A percentile compares a stretch with the other conserved stretches of the same genome.
Evolutionary conservation across 2,888 invertebrate genomes (phyloP).

Genomic region (Xestia c-nigrum): DNA sequence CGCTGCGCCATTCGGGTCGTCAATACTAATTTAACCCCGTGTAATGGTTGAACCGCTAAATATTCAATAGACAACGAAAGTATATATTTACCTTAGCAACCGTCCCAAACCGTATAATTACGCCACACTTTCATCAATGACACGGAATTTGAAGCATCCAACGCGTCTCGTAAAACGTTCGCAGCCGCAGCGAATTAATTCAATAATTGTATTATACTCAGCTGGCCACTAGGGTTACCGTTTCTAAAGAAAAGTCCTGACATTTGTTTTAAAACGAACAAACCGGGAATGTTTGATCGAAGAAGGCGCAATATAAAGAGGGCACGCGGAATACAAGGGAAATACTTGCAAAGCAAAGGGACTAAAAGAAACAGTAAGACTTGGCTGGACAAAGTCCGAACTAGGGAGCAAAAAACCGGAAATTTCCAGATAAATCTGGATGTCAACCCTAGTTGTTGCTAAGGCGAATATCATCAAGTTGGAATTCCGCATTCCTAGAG

Average conservation of each 20-base stretch:
- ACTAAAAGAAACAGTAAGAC: too few relatives aligned
- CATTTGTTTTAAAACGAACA: not conserved
- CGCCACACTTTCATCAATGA: conserved; percentile 57
- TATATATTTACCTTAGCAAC: conserved; percentile 19
- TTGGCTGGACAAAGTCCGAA: too few relatives aligned
- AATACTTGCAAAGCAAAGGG: too few relatives aligned
- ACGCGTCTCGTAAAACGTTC: conserved; percentile 30
- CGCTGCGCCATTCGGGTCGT: too few relatives aligned
- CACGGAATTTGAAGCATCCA: conserved; percentile 48
- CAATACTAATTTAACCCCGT: not conserved
- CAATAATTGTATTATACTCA: conserved; percentile 55
- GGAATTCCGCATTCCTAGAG: conserved; percentile 82
- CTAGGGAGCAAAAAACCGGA: not conserved
- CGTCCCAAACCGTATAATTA: conserved; percentile 42
- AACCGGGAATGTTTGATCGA: not conserved
- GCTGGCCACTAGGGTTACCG: conserved; percentile 59
- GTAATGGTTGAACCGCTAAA: not conserved
- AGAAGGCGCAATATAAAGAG: not conserved
- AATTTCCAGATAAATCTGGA: not conserved
- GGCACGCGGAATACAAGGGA: not conserved
- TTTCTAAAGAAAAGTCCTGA: not conserved
- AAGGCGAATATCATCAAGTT: conserved; percentile 70
- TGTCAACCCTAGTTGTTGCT: conserved; percentile 62
- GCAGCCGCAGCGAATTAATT: conserved; percentile 57
- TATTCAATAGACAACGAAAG: conserved; percentile 26